Evolutionary conservation across 2,113 vertebrate genomes (phyloP).

Genomic region (Crypturellus undulatus): DNA sequence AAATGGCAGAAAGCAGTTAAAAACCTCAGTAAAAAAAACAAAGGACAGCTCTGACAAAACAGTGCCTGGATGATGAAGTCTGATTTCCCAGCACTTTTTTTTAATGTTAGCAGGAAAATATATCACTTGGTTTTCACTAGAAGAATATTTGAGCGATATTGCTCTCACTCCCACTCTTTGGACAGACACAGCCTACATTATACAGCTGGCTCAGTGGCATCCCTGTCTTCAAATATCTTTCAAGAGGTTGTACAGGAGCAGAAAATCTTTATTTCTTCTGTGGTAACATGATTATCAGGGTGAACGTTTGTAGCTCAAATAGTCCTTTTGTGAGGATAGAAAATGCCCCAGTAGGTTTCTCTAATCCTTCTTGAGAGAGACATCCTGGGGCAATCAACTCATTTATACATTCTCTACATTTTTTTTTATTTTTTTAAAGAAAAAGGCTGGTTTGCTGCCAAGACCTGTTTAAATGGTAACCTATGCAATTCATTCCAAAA

Average conservation of each 20-base stretch:
- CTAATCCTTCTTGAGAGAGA: slow-evolving; percentile 77
- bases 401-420: slow-evolving; percentile 70
- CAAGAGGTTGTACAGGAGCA: slow-evolving; percentile 30
- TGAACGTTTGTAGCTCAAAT: slow-evolving; percentile 54
- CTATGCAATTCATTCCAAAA: slow-evolving; percentile 70
- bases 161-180: not conserved
- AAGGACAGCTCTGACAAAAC: not conserved
- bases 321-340: slow-evolving; percentile 63
- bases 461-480: slow-evolving; percentile 70
- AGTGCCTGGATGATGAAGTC: not conserved
- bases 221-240: slow-evolving; percentile 12
- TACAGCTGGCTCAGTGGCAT: not conserved
- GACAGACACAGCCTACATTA: not conserved
- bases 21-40: not conserved
- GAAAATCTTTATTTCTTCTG: slow-evolving; percentile 7
- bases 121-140: not conserved
- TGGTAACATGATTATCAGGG: slow-evolving; percentile 30
- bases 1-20: not conserved
- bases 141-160: not conserved
- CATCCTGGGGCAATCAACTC: slow-evolving; percentile 70
- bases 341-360: slow-evolving; percentile 55
- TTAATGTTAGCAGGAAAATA: not conserved
- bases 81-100: not conserved
- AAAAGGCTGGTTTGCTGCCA: slow-evolving; percentile 67
- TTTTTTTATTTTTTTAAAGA: slow-evolving; percentile 30